phyloP scores from a whole-genome alignment of 2,797 vertebrate species.

The Apogon talboti region DNA sequence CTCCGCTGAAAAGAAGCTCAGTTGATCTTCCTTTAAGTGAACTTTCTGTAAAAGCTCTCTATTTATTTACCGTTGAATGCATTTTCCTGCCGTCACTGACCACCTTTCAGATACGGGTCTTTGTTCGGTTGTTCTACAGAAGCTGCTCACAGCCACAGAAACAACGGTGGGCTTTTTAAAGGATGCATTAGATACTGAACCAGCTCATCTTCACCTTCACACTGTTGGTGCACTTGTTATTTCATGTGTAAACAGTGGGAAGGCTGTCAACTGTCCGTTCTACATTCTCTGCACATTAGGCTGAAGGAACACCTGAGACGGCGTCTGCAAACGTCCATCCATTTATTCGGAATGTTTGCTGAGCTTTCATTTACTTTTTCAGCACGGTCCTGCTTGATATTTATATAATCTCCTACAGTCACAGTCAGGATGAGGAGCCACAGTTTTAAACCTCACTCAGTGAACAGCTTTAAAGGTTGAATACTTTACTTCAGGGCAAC shows the following conservation, averaged over 20 bases:
- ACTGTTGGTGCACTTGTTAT: constrained; percentile 16
- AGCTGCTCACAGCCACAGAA: neutral
- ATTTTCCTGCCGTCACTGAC: neutral
- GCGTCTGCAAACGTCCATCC: constrained; percentile 3
- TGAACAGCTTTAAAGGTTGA: neutral
- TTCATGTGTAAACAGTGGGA: constrained; percentile 30
- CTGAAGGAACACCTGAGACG: constrained; percentile 16
- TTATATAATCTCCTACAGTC: neutral
- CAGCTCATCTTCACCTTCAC: constrained; percentile 7
- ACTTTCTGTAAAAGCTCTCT: neutral
- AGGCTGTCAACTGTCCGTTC: constrained; percentile 23
- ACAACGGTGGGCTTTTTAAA: constrained; percentile 36
- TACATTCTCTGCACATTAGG: neutral
- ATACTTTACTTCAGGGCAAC: constrained; percentile 12
- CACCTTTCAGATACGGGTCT: constrained; percentile 1
- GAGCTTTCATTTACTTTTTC: neutral
- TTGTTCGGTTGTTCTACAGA: constrained; percentile 21
- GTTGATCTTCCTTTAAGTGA: neutral
- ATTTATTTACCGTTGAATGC: constrained; percentile 4
- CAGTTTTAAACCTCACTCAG: neutral
- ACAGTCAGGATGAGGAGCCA: neutral
- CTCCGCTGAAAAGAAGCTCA: neutral
- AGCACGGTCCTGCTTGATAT: neutral
- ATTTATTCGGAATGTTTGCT: neutral
- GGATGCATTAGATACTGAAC: constrained; percentile 24